Evolutionary conservation across 2,888 invertebrate genomes (phyloP).

Genomic region (Xestobium rufovillosum): DNA sequence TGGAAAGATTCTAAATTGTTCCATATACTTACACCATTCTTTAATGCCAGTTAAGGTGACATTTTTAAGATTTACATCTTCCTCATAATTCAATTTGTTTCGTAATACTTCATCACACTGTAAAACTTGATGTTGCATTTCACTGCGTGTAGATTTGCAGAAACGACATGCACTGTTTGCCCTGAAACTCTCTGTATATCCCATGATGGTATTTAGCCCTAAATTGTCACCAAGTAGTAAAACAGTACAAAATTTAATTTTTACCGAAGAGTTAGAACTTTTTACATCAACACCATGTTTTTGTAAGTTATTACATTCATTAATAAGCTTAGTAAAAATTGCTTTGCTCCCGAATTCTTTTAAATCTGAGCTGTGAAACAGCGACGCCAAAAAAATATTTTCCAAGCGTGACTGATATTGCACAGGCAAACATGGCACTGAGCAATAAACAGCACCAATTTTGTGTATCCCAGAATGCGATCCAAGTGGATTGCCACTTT

Average conservation of each 20-base stretch:
- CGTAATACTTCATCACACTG: slow-evolving; percentile 9
- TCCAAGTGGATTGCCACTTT: slow-evolving; percentile 23
- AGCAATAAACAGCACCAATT: slow-evolving; percentile 24
- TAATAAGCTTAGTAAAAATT: slow-evolving; percentile 23
- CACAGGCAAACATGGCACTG: slow-evolving; percentile 21
- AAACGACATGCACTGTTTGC: slow-evolving; percentile 23
- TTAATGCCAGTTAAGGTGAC: slow-evolving; percentile 19
- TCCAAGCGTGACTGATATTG: slow-evolving; percentile 20
- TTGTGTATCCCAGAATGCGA: slow-evolving; percentile 24
- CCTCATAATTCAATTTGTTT: slow-evolving; percentile 18
- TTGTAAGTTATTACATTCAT: slow-evolving; percentile 22
- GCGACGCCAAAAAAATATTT: slow-evolving; percentile 24
- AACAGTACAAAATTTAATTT: slow-evolving; percentile 17
- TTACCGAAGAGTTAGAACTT: slow-evolving; percentile 13
- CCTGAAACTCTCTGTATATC: slow-evolving; percentile 24
- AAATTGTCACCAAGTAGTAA: slow-evolving; percentile 24
- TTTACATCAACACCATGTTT: slow-evolving; percentile 18
- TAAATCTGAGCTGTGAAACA: slow-evolving; percentile 22
- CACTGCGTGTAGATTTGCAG: slow-evolving; percentile 16
- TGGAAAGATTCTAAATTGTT: slow-evolving; percentile 21
- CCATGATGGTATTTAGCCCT: slow-evolving; percentile 24
- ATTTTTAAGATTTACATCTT: slow-evolving; percentile 15
- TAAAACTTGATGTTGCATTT: slow-evolving; percentile 8
- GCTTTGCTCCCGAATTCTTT: slow-evolving; percentile 20
- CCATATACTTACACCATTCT: slow-evolving; percentile 18